Base-by-base conservation (phyloP, 2,888 invertebrate genomes). In the Volucella inanis region DNA sequence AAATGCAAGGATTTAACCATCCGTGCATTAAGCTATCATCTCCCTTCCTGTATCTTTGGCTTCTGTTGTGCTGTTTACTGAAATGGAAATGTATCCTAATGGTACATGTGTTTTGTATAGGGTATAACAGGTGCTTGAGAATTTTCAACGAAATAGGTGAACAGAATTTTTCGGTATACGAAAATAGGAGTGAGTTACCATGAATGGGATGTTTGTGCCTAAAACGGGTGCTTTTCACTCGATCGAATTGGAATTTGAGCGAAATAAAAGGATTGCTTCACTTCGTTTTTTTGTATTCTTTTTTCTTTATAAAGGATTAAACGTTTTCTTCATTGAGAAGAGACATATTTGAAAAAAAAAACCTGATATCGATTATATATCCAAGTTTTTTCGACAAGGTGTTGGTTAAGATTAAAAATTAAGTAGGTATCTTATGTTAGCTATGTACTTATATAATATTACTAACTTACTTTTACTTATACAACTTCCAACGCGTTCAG, bases 71-170 rank as follows among this genome's bases (percentile, higher is more conserved):
- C 50, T 76, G 71, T 15, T 65, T 52, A 81, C 52, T 77, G 71
- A 71, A 77, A 71, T 52, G 81, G 68, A 81, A 81, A 71, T 81
- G 70, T 71, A 65, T 71, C 77, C 64, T 57, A 81, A 77, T 81
- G 70, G 74, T 65, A 77, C 76, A 71, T 76, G 70, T 81, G 76
- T 81, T 47, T 39, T 70, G 64, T 18, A 31, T 31, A 64, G 65
- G 47, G 47, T 61, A 76, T 59, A 81, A 71, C 76, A 67, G 76
- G 77, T 71, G 77, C 70, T 81, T 41, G 59, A 77, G 31, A 70
- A 81, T 76, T 68, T 81, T 55, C 57, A 68, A 70, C 57, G 57
- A 59, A 65, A 76, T 52, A 57, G 38, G 49, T 64, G 68, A 80
- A 50, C 45, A 47, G 41, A 41, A 74, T 47, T 74, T 52, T 67